Evolutionary conservation across 2,797 vertebrate species (phyloP), one percentile per base, ranked within the genome.

Genomic region (Rhinatrema bivittatum): DNA sequence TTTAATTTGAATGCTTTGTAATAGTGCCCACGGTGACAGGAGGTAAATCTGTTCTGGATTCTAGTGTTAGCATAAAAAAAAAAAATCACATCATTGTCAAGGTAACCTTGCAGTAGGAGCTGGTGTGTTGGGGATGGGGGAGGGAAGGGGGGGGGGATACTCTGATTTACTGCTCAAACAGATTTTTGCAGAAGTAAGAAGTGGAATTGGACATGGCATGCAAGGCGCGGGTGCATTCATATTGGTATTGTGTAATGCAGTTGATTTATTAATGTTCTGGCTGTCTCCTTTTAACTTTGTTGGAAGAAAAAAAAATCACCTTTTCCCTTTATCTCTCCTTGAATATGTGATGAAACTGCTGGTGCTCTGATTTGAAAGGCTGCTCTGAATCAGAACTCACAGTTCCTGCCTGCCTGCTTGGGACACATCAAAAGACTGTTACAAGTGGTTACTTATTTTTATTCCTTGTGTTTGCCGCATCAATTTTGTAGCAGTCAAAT

Each of bases 401-500:
- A 19, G 29, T 44, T 6, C 11, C 25, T 29, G n/a, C 47, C 15
- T 10, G 17, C 21, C 38, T 41, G 25, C 14, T 32, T 34, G 41
- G 44, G 29, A 22, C 36, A 42, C 50, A 40, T 37, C 15, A 15
- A 39, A 58, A 36, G 32, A 30, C 46, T 32, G 17, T 55, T 46
- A 46, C 46, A 53, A 52, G 46, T 56, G 53, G 36, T 61, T 51
- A 25, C 12, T 31, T 35, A 36, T 13, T 47, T 21, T 16, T 24
- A 35, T 32, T 7, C 29, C 13, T 16, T 35, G n/a, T n/a, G n/a
- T n/a, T n/a, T n/a, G n/a, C n/a, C n/a, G n/a, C n/a, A n/a, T n/a
- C n/a, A n/a, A n/a, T n/a, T n/a, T n/a, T n/a, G n/a, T n/a, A n/a
- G n/a, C n/a, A n/a, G n/a, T n/a, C n/a, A n/a, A n/a, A n/a, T n/a